Base-by-base conservation (phyloP, 2,888 invertebrate genomes). In the Barypeithes pellucidus region DNA sequence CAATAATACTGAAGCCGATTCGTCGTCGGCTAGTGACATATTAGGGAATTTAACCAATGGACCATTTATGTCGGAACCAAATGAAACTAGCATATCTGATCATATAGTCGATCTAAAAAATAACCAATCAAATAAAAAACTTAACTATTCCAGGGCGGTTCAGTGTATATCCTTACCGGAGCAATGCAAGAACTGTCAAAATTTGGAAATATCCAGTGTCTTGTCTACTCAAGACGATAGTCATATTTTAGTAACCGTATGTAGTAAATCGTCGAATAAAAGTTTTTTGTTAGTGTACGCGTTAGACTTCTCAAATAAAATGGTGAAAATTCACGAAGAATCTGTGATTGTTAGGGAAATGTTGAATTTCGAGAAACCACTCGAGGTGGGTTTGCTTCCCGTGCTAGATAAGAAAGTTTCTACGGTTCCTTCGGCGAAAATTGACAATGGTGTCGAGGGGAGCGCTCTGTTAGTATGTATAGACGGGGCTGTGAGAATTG, bases 381-480 rank as follows among this genome's bases (percentile, higher is more conserved):
- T 91, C 1, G 92, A 94, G 81, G 86, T 94, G 33, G 91, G 91
- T 75, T 86, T 94, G 71, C 84, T 95, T 77, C 94, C 94, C 0
- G 83, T 87, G 22, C 81, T 86, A 14, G 88, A 87, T 67, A 82
- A 81, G 68, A 75, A 80, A 47, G 79, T 78, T 45, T 68, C 72
- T 22, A 45, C 75, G 3, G 77, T 5, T 5, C 29, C 29, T 4
- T 29, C 29, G 18, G 52, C 39, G 18, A 54, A 60, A 12, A 67
- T 52, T 14, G 86, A 86, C 69, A 75, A 68, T 63, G 79, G 78
- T 4, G 77, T 78, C 3, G 78, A 78, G 61, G 90, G 92, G 59
- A 90, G 93, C 50, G 90, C 93, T 67, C 92, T 94, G 12, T 87
- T 93, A 50, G 93, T 95, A 12, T 93, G 94, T 76, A 88, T 89